Conservation (phyloP, 53 echinoderm and acorn worm genomes). For the Patiria pectinifera region DNA sequence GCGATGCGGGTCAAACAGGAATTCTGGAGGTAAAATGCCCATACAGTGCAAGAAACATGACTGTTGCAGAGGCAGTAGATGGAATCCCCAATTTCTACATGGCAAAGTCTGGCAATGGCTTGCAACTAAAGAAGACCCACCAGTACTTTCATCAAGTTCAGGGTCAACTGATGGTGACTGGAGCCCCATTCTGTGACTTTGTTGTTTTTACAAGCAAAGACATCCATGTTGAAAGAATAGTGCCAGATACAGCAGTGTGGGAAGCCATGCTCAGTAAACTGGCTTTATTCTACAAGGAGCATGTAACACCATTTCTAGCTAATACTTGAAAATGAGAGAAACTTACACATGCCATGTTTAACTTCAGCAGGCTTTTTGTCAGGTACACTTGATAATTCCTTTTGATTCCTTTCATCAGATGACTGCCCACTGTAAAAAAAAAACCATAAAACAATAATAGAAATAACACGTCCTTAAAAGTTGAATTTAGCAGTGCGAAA, state of each 20-base stretch:
- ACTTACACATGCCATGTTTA: neutral
- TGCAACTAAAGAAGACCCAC: conserved; percentile 5
- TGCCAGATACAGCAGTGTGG: neutral
- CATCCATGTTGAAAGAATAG: conserved; percentile 24
- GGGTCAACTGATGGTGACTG: conserved; percentile 46
- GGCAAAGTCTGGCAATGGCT: neutral
- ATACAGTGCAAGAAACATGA: conserved; percentile 28
- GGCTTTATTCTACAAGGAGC: conserved; percentile 15
- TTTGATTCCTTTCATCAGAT: neutral
- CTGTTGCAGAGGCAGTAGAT: neutral
- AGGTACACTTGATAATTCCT: neutral
- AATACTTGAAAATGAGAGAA: neutral
- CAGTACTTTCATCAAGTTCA: conserved; percentile 31
- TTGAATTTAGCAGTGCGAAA: too few relatives aligned
- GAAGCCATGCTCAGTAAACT: conserved; percentile 12
- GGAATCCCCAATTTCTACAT: neutral
- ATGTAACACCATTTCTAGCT: conserved; percentile 18
- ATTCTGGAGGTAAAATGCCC: conserved; percentile 20
- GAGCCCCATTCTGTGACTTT: conserved; percentile 38
- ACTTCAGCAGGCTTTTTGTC: neutral
- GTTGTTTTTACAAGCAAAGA: conserved; percentile 30
- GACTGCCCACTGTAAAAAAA: neutral
- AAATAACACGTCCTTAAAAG: neutral
- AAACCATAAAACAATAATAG: neutral
- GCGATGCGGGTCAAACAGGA: conserved; percentile 8